A percentile compares a stretch with the other conserved stretches of the same genome.
These are phyloP conservation scores for Raphicerus campestris DNA, from an alignment of 2,113 vertebrate species.

Conservation along the genomic window DNA sequence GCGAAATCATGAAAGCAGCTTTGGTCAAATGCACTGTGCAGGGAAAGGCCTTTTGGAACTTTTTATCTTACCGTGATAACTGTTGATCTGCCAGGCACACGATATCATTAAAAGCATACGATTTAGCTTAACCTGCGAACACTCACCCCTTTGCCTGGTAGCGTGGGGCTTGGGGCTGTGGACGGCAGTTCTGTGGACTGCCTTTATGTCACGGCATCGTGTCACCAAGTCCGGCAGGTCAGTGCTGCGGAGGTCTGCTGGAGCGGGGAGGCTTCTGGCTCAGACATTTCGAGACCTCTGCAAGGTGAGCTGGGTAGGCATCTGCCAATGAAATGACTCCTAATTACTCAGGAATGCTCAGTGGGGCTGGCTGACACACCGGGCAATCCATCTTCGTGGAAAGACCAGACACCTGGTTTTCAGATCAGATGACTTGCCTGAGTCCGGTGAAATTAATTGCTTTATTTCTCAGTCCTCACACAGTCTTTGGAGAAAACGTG, in stretches of 20 bases:
- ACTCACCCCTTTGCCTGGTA: constrained; percentile 83
- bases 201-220: constrained; percentile 81
- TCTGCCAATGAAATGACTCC: constrained; percentile 64
- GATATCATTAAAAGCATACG: constrained; percentile 82
- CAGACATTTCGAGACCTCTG: constrained; percentile 55
- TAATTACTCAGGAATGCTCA: constrained; percentile 78
- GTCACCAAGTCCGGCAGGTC: constrained; percentile 87
- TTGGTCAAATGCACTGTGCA: constrained; percentile 49
- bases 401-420: constrained; percentile 77
- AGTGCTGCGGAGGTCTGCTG: constrained; percentile 62
- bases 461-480: constrained; percentile 57
- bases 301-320: constrained; percentile 68
- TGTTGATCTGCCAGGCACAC: constrained; percentile 82
- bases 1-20: constrained; percentile 43
- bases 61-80: constrained; percentile 81
- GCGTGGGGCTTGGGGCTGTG: constrained; percentile 77
- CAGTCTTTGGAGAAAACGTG: constrained; percentile 53
- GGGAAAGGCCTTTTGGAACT: constrained; percentile 82
- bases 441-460: constrained; percentile 68
- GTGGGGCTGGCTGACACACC: constrained; percentile 40
- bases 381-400: constrained; percentile 75
- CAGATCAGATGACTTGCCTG: constrained; percentile 56
- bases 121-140: constrained; percentile 93
- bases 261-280: constrained; percentile 37
- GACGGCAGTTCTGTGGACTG: constrained; percentile 82